Base-by-base conservation (phyloP, 2,797 vertebrate species). In the Bradypus variegatus region DNA sequence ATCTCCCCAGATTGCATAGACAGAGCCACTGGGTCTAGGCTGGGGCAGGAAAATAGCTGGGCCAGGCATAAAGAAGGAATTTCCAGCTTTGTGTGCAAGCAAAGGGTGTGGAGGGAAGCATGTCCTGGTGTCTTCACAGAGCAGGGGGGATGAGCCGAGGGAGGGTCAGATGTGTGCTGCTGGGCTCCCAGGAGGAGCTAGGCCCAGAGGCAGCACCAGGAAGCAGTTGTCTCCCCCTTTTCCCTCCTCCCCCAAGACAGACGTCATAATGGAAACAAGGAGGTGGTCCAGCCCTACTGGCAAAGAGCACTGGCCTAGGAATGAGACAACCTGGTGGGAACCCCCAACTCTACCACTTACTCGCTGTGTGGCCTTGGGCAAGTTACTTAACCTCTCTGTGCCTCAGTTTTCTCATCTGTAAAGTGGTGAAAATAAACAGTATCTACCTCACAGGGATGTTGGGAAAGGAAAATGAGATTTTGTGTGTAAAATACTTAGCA, bases 391-490 rank as follows among this genome's bases (percentile, higher is more conserved):
- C 38, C 18, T 78, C 83, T 90, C 48, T 82, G 77, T 75, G 86
- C 73, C 21, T 55, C 33, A 29, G 33, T 19, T 88, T 65, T 50
- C 45, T 64, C 72, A 65, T 80, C 55, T 80, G 36, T 80, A n/a
- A 80, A 38, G 38, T 62, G 36, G 21, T 80, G n/a, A 60, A 80
- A 80, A 27, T 5, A 80, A 80, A 80, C 48, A 55, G 53, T 36
- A 53, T 31, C 31, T 60, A 77, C 10, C 18, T 36, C 33, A 67
- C 7, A 33, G 41, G 55, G 53, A 65, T 48, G 41, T 6, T 33
- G 38, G 76, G 38, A 77, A 48, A 82, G 86, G 86, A 86, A 89
- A 89, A 88, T 29, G 70, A 94, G 80, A 45, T 36, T 29, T 23
- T 73, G 27, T 19, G 33, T 53, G 53, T 80, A 41, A 76, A 82